Percentiles rank a stretch among this genome's conserved stretches.
Evolutionary conservation across 2,888 invertebrate genomes (phyloP).

Genomic region (Stomorhina lunata): DNA sequence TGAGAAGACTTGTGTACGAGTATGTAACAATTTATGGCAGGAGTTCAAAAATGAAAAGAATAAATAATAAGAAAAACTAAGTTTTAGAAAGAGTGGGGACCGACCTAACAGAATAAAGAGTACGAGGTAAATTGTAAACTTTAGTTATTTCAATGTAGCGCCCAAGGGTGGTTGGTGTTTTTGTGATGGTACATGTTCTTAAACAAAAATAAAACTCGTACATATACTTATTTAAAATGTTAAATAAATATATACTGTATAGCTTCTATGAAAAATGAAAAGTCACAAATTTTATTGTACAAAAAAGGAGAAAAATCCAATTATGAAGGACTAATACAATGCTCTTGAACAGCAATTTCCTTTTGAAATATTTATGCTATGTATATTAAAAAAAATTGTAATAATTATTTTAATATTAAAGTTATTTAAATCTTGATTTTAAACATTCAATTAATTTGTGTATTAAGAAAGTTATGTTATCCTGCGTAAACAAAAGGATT

Average conservation of each 20-base stretch:
- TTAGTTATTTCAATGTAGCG: constrained; percentile 1
- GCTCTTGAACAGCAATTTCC: constrained; percentile 1
- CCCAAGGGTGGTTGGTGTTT: constrained; percentile 2
- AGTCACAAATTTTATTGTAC: constrained; percentile 34
- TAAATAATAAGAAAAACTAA: background rate
- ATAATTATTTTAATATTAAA: too few species aligned
- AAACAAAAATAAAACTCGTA: too few species aligned
- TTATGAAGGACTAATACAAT: background rate
- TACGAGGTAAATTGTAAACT: background rate
- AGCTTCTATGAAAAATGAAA: constrained; percentile 40
- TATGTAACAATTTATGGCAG: constrained; percentile 51
- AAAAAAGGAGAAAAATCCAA: constrained; percentile 31
- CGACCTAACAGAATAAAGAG: background rate
- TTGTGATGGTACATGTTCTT: too few species aligned
- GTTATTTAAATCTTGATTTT: too few species aligned
- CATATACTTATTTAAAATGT: too few species aligned
- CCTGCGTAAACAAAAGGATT: background rate
- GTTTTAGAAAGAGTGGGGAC: background rate
- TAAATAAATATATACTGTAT: too few species aligned
- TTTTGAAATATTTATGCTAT: background rate
- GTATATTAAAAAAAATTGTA: background rate
- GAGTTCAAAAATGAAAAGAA: constrained; percentile 38
- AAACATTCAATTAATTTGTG: too few species aligned
- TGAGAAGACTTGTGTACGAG: background rate
- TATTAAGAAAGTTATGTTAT: background rate